phyloP scores from a whole-genome alignment of 2,797 vertebrate genomes.

The Avahi laniger region DNA sequence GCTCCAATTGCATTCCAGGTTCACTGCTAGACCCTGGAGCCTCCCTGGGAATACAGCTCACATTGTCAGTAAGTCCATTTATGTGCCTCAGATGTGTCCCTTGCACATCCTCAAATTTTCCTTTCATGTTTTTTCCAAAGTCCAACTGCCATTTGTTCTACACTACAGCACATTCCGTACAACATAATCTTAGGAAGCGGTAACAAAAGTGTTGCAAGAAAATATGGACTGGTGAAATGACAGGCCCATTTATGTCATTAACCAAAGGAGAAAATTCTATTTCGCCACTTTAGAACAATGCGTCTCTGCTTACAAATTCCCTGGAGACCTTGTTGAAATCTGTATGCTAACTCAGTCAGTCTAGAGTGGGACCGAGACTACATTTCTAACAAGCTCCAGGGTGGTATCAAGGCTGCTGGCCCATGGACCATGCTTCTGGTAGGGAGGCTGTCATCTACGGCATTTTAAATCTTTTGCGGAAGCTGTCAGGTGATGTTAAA shows the following conservation, averaged over 20 bases:
- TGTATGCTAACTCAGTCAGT: not conserved
- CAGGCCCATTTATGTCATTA: not conserved
- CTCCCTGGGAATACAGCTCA: not conserved
- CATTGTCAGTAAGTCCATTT: not conserved
- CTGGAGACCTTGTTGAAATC: not conserved
- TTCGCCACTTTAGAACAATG: not conserved
- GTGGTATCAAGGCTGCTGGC: not conserved
- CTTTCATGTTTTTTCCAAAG: not conserved
- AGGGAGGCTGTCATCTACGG: not conserved
- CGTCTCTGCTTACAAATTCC: not conserved
- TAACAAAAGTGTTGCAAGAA: not conserved
- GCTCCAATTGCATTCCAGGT: not conserved
- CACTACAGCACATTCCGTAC: too few species aligned
- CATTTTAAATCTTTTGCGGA: not conserved
- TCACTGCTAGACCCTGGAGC: not conserved
- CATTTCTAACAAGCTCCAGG: not conserved
- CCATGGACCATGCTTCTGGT: not conserved
- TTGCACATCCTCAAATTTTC: not conserved
- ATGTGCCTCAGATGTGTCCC: not conserved
- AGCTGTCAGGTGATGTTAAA: not conserved
- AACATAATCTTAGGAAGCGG: not conserved
- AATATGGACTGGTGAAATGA: not conserved
- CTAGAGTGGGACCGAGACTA: too few species aligned
- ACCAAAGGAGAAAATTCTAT: not conserved
- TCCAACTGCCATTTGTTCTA: not conserved